A percentile compares a stretch with the other conserved stretches of the same genome.
phyloP scores from a whole-genome alignment of 2,113 vertebrate genomes.

The Platanista minor region DNA sequence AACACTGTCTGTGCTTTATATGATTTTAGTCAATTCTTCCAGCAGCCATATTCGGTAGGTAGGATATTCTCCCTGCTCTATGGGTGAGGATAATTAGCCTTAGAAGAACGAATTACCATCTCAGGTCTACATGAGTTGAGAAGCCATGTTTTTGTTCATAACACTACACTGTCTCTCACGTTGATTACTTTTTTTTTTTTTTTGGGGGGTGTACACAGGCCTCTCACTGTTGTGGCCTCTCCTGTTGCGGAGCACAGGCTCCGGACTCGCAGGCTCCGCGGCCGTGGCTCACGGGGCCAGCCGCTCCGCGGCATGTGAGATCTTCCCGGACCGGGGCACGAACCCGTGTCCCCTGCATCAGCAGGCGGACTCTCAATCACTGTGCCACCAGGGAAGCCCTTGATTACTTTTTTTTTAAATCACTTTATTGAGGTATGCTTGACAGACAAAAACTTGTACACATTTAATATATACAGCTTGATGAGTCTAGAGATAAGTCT shows the following conservation, averaged over 20 bases:
- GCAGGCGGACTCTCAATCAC: too few relatives aligned
- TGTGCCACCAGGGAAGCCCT: too few relatives aligned
- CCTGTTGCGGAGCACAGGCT: too few relatives aligned
- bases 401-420: neutral
- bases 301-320: too few relatives aligned
- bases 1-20: neutral
- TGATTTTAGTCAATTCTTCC: neutral
- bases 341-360: too few relatives aligned
- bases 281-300: too few relatives aligned
- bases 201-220: too few relatives aligned
- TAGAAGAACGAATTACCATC: neutral
- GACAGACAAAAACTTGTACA: neutral
- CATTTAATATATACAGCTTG: neutral
- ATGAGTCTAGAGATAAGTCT: neutral
- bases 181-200: neutral
- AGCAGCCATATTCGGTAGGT: too few relatives aligned
- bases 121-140: neutral
- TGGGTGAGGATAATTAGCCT: neutral
- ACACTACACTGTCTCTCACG: neutral
- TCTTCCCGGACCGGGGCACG: too few relatives aligned
- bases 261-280: too few relatives aligned
- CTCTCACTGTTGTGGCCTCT: too few relatives aligned
- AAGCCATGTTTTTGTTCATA: neutral
- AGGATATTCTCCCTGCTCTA: neutral
- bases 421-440: neutral